Conservation (phyloP, 2,797 vertebrate genomes). For the Chelmon rostratus region DNA sequence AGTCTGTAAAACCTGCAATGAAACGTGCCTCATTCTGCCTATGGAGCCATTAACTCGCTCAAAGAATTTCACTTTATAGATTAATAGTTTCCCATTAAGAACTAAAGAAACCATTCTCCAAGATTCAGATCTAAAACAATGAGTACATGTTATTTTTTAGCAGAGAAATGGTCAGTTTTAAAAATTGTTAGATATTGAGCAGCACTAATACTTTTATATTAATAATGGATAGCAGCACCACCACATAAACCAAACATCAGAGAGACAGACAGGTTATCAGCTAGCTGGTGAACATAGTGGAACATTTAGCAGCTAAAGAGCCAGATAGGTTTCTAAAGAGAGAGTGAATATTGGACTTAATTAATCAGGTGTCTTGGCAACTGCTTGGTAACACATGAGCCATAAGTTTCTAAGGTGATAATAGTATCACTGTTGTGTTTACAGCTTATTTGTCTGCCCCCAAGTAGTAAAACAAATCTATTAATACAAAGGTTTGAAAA, state of each 20-base stretch:
- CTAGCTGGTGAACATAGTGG: not conserved
- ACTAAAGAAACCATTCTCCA: not conserved
- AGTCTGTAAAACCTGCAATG: conserved; percentile 37
- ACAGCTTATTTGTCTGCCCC: not conserved
- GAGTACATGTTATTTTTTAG: not conserved
- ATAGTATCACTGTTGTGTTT: not conserved
- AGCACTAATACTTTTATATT: not conserved
- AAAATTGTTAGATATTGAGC: not conserved
- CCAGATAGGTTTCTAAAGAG: not conserved
- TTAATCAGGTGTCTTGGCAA: too few relatives aligned
- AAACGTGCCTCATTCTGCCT: conserved; percentile 53
- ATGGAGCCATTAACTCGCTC: not conserved
- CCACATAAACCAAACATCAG: not conserved
- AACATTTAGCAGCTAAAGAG: not conserved
- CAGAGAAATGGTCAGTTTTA: not conserved
- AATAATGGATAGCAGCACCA: not conserved
- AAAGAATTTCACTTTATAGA: conserved; percentile 42
- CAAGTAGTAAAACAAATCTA: too few relatives aligned
- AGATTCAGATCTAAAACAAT: not conserved
- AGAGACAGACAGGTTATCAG: not conserved
- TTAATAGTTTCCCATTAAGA: not conserved
- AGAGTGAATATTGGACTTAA: not conserved
- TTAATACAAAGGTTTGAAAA: not conserved
- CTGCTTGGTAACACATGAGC: too few relatives aligned
- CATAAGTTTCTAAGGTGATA: too few relatives aligned